Percentiles rank a stretch among this genome's conserved stretches.
Conservation (phyloP, 1,140 invertebrate species). For the Halyomorpha halys region DNA sequence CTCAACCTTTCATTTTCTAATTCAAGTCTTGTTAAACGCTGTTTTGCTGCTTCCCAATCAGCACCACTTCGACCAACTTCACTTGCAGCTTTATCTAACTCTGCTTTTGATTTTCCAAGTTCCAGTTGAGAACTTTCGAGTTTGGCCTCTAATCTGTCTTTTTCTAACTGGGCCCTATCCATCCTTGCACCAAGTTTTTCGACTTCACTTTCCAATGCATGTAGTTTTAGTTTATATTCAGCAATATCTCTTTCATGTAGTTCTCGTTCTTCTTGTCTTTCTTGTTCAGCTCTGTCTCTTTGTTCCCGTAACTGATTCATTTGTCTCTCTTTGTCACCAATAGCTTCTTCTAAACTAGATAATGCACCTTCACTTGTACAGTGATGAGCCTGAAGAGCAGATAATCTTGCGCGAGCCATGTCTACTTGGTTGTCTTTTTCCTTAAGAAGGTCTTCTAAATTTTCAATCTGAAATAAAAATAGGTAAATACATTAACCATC, state of each 20-base stretch:
- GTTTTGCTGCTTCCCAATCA: slow-evolving; percentile 82
- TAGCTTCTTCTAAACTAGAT: slow-evolving; percentile 86
- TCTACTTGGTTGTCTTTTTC: slow-evolving; percentile 98
- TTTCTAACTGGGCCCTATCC: slow-evolving; percentile 75
- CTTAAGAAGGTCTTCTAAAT: slow-evolving; percentile 89
- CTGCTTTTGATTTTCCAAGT: slow-evolving; percentile 84
- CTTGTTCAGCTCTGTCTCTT: slow-evolving; percentile 88
- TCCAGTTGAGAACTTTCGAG: slow-evolving; percentile 86
- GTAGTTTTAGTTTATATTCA: slow-evolving; percentile 90
- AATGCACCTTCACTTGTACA: slow-evolving; percentile 85
- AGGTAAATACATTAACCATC: background rate
- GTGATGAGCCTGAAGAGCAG: slow-evolving; percentile 84
- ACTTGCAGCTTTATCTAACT: slow-evolving; percentile 78
- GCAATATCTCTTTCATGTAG: slow-evolving; percentile 86
- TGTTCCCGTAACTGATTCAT: slow-evolving; percentile 85
- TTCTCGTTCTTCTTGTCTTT: slow-evolving; percentile 90
- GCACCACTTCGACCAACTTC: slow-evolving; percentile 77
- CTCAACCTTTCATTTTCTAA: slow-evolving; percentile 80
- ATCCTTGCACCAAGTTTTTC: slow-evolving; percentile 59
- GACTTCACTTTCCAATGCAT: slow-evolving; percentile 75
- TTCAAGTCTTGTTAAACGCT: slow-evolving; percentile 71
- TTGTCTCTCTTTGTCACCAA: slow-evolving; percentile 94
- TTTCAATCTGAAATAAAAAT: slow-evolving; percentile 69
- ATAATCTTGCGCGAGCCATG: slow-evolving; percentile 78
- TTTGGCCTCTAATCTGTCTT: slow-evolving; percentile 80